Evolutionary conservation across 2,113 vertebrate species (phyloP), one percentile per base, ranked within the genome.

Genomic region (Ploceus nigricollis): DNA sequence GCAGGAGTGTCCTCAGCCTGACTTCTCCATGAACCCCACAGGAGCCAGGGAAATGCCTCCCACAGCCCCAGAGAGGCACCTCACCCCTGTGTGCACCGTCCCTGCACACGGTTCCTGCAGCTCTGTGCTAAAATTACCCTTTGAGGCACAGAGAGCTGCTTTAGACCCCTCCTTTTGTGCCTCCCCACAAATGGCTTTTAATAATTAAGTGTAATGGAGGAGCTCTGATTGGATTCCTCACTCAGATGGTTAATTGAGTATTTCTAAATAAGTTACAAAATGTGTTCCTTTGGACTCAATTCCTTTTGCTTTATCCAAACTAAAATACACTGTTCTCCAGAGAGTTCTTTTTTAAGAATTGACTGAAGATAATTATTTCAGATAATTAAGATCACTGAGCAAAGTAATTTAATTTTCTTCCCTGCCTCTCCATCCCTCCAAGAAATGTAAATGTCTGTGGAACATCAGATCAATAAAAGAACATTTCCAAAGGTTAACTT

Each of bases 351-450:
- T 96, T 97, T 96, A 92, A 97, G 95, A 97, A 97, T 87, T 98
- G 97, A 98, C 93, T 97, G 80, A 71, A 97, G 92, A 97, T 97
- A 98, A 98, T 98, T 98, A 98, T 98, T 98, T 94, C 94, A 96
- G 96, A 97, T 98, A 98, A 98, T 98, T 97, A 98, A 98, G 98
- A 98, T 98, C 61, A 48, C 97, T 97, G 97, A 97, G 95, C 82
- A 97, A 97, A 97, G 97, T 98, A 97, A 97, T 97, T 97, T 97
- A 97, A 97, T 98, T 98, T 97, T 94, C 95, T 94, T 94, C 31
- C 87, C 95, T 76, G 87, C 86, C 65, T 96, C 44, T 84, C 66
- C 88, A 82, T 82, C 78, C 94, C 93, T 95, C 96, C 64, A 91
- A 97, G 96, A 97, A 97, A 96, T 92, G 95, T 88, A 97, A 96